Evolutionary conservation across 2,888 invertebrate genomes (phyloP).

Genomic region (Creontiades dilutus): DNA sequence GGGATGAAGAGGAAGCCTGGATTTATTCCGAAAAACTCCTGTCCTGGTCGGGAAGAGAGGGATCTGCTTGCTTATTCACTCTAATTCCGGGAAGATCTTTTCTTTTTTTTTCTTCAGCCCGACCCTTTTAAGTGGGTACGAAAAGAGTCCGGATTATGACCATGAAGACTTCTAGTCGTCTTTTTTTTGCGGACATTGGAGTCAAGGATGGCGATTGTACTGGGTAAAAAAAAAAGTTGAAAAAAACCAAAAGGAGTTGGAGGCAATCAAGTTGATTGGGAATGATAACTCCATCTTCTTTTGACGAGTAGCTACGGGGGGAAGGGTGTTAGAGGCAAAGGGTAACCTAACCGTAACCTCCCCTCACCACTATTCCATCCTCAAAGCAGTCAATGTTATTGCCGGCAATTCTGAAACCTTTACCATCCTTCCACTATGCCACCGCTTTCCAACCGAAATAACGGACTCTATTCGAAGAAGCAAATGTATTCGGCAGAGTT

Average conservation of each 20-base stretch:
- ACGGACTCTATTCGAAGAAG: slow-evolving; percentile 32
- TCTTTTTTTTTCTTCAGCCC: not conserved
- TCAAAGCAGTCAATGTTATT: slow-evolving; percentile 10
- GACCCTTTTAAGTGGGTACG: not conserved
- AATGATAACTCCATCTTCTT: slow-evolving; percentile 23
- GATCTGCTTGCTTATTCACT: slow-evolving; percentile 23
- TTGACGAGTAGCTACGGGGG: not conserved
- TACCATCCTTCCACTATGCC: not conserved
- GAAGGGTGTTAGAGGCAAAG: not conserved
- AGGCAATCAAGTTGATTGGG: slow-evolving; percentile 16
- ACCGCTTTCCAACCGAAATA: slow-evolving; percentile 7
- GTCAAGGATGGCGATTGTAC: not conserved
- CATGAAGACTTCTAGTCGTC: not conserved
- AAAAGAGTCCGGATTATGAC: not conserved
- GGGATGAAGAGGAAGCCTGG: slow-evolving; percentile 7
- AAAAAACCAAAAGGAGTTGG: not conserved
- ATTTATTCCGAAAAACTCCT: not conserved
- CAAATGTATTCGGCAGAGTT: slow-evolving; percentile 7
- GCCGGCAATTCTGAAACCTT: slow-evolving; percentile 13
- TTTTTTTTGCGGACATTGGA: not conserved
- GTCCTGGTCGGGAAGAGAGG: not conserved
- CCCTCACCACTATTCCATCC: not conserved
- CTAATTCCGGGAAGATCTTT: not conserved
- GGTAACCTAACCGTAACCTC: slow-evolving; percentile 1
- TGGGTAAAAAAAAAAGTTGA: not conserved